phyloP scores from a whole-genome alignment of 2,113 vertebrate species.

The Phodopus roborovskii region DNA sequence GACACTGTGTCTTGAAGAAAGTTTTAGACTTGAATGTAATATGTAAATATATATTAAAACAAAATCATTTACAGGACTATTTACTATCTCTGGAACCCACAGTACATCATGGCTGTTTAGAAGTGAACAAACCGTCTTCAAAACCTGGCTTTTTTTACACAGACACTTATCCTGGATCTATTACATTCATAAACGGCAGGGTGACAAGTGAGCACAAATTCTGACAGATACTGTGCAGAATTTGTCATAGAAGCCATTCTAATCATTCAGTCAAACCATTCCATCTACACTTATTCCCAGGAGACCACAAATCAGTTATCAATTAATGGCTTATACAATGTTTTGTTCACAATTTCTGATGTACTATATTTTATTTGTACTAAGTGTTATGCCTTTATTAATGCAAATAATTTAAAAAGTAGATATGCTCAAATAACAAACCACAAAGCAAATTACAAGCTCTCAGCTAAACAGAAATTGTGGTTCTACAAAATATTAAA shows the following conservation, averaged over 20 bases:
- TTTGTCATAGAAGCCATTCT: constrained; percentile 55
- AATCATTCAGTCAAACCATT: constrained; percentile 68
- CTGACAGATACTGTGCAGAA: constrained; percentile 43
- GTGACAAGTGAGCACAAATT: constrained; percentile 66
- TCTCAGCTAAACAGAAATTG: constrained; percentile 49
- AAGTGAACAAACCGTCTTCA: constrained; percentile 47
- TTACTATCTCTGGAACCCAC: constrained; percentile 39
- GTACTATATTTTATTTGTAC: constrained; percentile 66
- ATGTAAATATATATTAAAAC: constrained; percentile 39
- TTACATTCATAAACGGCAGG: constrained; percentile 37
- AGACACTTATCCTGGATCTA: constrained; percentile 37
- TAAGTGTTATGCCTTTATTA: constrained; percentile 28
- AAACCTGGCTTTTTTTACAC: constrained; percentile 50
- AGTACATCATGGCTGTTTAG: constrained; percentile 25
- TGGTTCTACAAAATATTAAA: constrained; percentile 50
- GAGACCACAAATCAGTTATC: constrained; percentile 46
- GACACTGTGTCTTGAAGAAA: constrained; percentile 1
- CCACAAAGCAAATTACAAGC: constrained; percentile 38
- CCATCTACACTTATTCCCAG: background rate
- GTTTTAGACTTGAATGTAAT: background rate
- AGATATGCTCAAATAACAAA: constrained; percentile 47
- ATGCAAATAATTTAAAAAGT: constrained; percentile 59
- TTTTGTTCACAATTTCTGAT: constrained; percentile 66
- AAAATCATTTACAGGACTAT: constrained; percentile 53
- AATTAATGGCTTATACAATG: constrained; percentile 35